These are phyloP conservation scores for Erynnis tages DNA, from an alignment of 2,888 invertebrate species.

Conservation along the genomic window DNA sequence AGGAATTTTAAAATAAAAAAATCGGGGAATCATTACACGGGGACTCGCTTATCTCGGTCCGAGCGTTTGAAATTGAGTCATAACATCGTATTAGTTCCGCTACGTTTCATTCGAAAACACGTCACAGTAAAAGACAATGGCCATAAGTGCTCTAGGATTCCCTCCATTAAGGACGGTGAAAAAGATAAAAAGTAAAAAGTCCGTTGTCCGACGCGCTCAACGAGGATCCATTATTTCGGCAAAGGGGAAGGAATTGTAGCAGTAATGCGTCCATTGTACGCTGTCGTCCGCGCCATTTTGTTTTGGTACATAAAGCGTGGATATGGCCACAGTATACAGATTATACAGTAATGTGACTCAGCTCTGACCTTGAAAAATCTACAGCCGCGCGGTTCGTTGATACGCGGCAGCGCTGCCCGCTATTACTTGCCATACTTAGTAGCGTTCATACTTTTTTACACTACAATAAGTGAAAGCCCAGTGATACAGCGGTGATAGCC, in stretches of 20 bases:
- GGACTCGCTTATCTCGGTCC: no score
- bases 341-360: no score
- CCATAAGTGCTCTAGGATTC: slow-evolving; percentile 7
- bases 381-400: no score
- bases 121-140: slow-evolving; percentile 6
- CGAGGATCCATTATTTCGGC: slow-evolving; percentile 36
- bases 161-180: neutral
- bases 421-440: no score
- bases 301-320: slow-evolving; percentile 19
- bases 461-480: no score
- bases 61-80: neutral
- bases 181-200: neutral
- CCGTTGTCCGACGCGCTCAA: neutral
- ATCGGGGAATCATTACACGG: no score
- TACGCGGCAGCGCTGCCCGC: no score
- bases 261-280: slow-evolving; percentile 51
- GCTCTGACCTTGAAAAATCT: no score
- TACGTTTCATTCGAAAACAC: slow-evolving; percentile 4
- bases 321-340: no score
- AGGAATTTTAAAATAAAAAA: no score
- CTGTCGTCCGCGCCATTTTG: slow-evolving; percentile 40
- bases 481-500: no score
- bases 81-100: slow-evolving; percentile 9
- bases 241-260: slow-evolving; percentile 40
- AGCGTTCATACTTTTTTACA: no score